These are phyloP conservation scores for Sebastes hubbsi DNA, from an alignment of 2,797 vertebrate species.

Conservation along the genomic window DNA sequence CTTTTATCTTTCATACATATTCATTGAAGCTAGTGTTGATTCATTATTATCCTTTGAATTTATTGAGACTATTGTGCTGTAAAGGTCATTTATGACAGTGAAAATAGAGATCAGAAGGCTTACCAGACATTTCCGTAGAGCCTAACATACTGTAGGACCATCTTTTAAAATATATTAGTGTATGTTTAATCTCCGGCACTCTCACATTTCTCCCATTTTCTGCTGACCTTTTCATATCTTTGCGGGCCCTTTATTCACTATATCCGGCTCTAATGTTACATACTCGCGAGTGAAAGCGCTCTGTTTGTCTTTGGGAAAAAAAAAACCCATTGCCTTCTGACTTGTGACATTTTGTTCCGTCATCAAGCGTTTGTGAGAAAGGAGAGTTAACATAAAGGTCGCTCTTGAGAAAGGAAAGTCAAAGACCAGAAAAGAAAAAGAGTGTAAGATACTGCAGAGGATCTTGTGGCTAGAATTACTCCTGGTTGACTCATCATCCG, in stretches of 20 bases:
- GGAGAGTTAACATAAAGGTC: conserved; percentile 41
- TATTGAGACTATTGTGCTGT: background rate
- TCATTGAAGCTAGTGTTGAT: background rate
- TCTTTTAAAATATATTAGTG: conserved; percentile 3
- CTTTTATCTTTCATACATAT: background rate
- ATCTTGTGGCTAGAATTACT: conserved; percentile 29
- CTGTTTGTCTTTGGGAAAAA: background rate
- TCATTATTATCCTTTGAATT: background rate
- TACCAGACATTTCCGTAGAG: background rate
- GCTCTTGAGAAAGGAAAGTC: conserved; percentile 22
- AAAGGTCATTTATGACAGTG: background rate
- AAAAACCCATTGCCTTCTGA: conserved; percentile 12
- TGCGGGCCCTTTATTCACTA: conserved; percentile 4
- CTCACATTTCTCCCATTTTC: conserved; percentile 34
- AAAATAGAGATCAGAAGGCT: background rate
- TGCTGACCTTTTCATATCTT: conserved; percentile 49
- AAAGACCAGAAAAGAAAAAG: background rate
- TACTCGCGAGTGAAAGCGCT: conserved; percentile 12
- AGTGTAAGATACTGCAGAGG: background rate
- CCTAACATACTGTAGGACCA: background rate
- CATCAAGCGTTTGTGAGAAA: conserved; percentile 25
- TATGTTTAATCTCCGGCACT: conserved; percentile 30
- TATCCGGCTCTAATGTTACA: conserved; percentile 25
- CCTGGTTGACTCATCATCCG: conserved; percentile 43
- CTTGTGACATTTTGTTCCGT: conserved; percentile 51